Evolutionary conservation across 2,113 vertebrate genomes (phyloP).

Genomic region (Sturnira hondurensis): DNA sequence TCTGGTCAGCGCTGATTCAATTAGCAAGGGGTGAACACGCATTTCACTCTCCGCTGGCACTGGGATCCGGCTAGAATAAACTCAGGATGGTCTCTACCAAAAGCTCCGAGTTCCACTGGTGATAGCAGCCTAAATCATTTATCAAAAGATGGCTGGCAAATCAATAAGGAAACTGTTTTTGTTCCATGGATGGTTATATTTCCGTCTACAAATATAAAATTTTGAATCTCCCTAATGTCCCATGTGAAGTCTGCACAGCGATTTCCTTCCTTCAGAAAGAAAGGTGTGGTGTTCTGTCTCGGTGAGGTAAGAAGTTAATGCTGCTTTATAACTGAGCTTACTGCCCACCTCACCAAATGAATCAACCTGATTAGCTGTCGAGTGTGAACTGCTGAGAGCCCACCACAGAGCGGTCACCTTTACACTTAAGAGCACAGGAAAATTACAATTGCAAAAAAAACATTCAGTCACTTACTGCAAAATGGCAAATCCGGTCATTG

Average conservation of each 20-base stretch:
- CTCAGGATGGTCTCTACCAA: background rate
- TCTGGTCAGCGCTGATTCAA: background rate
- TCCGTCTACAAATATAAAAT: slow-evolving; percentile 60
- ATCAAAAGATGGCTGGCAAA: background rate
- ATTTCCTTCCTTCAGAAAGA: background rate
- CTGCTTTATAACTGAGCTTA: slow-evolving; percentile 37
- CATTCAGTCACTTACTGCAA: slow-evolving; percentile 68
- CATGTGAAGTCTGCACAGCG: slow-evolving; percentile 27
- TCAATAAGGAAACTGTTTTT: background rate
- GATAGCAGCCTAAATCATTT: background rate
- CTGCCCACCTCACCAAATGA: slow-evolving; percentile 69
- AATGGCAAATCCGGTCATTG: slow-evolving; percentile 77
- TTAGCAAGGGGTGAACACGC: background rate
- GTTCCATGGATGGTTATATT: background rate
- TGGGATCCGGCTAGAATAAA: background rate
- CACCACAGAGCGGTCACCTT: slow-evolving; percentile 78
- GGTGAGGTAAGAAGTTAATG: slow-evolving; percentile 58
- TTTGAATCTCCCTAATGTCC: background rate
- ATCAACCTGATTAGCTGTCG: slow-evolving; percentile 83
- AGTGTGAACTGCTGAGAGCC: slow-evolving; percentile 68
- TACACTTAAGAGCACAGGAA: slow-evolving; percentile 83
- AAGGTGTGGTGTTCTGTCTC: background rate
- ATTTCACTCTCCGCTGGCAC: background rate
- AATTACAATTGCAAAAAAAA: slow-evolving; percentile 76
- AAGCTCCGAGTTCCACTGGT: background rate